A percentile compares a stretch with the other conserved stretches of the same genome.
Conservation (phyloP, 1,140 invertebrate genomes). For the Drosophila sturtevanti region DNA sequence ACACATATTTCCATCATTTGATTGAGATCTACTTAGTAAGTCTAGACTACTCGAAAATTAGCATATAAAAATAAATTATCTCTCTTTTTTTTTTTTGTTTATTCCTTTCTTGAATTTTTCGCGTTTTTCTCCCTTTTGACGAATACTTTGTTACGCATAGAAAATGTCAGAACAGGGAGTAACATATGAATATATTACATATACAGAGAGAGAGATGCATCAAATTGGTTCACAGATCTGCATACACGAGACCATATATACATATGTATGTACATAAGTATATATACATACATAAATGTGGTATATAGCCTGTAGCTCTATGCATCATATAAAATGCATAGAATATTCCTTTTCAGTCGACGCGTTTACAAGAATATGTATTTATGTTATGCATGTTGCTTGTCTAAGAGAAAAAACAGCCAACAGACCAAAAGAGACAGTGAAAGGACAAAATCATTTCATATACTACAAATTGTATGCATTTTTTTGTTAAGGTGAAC, state of each 20-base stretch:
- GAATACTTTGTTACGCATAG: slow-evolving; percentile 37
- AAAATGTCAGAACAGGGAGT: slow-evolving; percentile 4
- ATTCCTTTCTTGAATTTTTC: background rate
- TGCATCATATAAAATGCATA: slow-evolving; percentile 73
- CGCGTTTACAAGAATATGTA: slow-evolving; percentile 63
- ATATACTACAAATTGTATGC: background rate
- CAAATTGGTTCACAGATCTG: slow-evolving; percentile 36
- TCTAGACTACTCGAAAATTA: background rate
- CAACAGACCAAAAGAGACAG: background rate
- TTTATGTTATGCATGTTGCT: slow-evolving; percentile 68
- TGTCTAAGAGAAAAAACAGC: slow-evolving; percentile 28
- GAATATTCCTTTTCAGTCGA: slow-evolving; percentile 71
- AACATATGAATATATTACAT: background rate
- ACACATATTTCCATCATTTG: background rate
- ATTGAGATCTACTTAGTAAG: background rate
- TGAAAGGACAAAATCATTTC: slow-evolving; percentile 3
- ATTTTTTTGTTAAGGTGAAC: background rate
- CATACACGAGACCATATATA: slow-evolving; percentile 35
- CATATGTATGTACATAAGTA: slow-evolving; percentile 26
- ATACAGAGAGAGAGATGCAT: background rate
- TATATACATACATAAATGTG: background rate
- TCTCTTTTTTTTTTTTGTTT: background rate
- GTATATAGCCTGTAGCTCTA: slow-evolving; percentile 43
- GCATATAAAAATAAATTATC: background rate
- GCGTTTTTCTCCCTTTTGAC: slow-evolving; percentile 43